Base-by-base conservation (phyloP, 2,113 vertebrate genomes). In the Eclectus roratus region DNA sequence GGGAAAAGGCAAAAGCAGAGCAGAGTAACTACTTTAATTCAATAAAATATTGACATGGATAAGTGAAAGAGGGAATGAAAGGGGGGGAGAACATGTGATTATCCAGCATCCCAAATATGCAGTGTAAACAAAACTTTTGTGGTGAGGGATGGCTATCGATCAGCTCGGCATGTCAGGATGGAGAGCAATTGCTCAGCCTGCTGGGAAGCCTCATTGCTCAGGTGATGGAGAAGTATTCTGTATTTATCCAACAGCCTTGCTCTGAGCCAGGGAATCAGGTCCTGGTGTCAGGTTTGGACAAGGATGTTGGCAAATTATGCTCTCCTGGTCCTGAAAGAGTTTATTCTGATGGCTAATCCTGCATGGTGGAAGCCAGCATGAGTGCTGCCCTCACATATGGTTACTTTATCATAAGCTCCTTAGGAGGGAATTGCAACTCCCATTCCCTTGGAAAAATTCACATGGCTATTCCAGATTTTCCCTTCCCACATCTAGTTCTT, bases 141-240 rank as follows among this genome's bases (percentile, higher is more conserved):
- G 37, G 21, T 9, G n/a, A 84, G 64, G 61, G 29, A 52, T 81
- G 35, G 80, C 66, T 56, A 68, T 56, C 3, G 13, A 49, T 65
- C 1, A 2, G 63, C 43, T 88, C 3, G 7, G 68, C 21, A 3
- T 47, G 46, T 71, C 71, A 66, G 41, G 50, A 35, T 80, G 74
- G 47, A 91, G 58, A 66, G 82, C 39, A 39, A 55, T 77, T 88
- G 65, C 84, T 79, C 39, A 80, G 89, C 58, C 92, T 92, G 65
- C 58, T 60, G 61, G 81, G 86, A 91, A 94, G 77, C 85, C 43
- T 94, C 90, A 74, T 92, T 94, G 91, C 84, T 94, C 81, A 79
- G 81, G 79, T 91, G 93, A 76, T 49, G 64, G 91, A 85, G 28
- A 1, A 88, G 64, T 58, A 52, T 44, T 78, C 44, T 23, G 39